Conservation (phyloP, 2,113 vertebrate genomes). For the Emydura subglobosa region DNA sequence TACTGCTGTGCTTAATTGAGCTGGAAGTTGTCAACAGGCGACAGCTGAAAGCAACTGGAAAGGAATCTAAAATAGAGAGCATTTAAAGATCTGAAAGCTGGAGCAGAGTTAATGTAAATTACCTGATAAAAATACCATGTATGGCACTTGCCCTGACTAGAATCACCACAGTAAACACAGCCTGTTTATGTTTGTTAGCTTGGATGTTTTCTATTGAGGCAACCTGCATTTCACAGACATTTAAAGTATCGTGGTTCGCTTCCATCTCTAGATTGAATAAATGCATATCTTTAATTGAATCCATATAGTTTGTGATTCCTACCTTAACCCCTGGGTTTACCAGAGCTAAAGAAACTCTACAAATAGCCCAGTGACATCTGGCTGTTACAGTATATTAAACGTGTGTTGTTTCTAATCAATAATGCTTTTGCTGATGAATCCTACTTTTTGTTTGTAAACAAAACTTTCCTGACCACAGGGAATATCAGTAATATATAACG, state of each 20-base stretch:
- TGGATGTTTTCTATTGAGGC: neutral
- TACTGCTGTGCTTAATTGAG: neutral
- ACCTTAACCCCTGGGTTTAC: neutral
- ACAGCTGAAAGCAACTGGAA: neutral
- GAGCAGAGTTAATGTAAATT: neutral
- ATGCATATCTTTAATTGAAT: neutral
- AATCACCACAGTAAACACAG: neutral
- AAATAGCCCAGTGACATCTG: neutral
- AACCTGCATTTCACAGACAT: neutral
- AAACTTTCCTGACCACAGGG: neutral
- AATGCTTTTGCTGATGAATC: neutral
- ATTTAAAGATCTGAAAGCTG: neutral
- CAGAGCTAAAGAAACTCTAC: neutral
- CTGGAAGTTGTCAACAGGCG: neutral
- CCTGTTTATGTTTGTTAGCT: neutral
- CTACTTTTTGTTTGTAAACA: neutral
- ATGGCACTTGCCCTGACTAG: neutral
- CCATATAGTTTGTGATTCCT: neutral
- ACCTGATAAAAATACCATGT: neutral
- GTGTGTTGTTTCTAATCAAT: neutral
- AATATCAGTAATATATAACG: rapidly evolving
- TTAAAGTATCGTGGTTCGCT: neutral
- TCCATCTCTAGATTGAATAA: neutral
- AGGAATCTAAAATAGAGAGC: neutral
- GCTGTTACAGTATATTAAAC: neutral